Conservation (phyloP, 2,888 invertebrate genomes). For the Amphipyra berbera region DNA sequence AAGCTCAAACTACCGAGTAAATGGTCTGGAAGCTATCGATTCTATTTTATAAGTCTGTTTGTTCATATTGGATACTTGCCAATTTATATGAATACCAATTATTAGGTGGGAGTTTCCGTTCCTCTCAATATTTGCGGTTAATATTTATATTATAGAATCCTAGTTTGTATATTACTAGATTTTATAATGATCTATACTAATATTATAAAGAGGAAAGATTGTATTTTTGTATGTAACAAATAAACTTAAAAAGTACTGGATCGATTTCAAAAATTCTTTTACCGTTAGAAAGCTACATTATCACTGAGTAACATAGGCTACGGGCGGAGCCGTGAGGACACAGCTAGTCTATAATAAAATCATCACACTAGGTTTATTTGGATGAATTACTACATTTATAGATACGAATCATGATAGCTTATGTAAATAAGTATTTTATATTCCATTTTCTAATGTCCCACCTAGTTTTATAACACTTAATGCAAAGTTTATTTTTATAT, state of each 20-base stretch:
- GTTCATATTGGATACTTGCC: conserved; percentile 56
- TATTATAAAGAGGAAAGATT: too few species aligned
- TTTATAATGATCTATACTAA: background rate
- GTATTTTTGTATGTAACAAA: too few species aligned
- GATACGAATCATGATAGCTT: background rate
- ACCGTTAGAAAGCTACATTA: too few species aligned
- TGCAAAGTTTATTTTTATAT: too few species aligned
- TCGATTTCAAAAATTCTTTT: too few species aligned
- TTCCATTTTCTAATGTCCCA: background rate
- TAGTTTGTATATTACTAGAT: conserved; percentile 3
- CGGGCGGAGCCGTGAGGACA: too few species aligned
- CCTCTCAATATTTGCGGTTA: conserved; percentile 16
- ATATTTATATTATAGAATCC: conserved; percentile 8
- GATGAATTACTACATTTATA: background rate
- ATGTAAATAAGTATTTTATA: background rate
- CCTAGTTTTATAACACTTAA: background rate
- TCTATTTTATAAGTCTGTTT: conserved; percentile 32
- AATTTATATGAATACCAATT: conserved; percentile 41
- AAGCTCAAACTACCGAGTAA: conserved; percentile 6
- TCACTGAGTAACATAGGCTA: too few species aligned
- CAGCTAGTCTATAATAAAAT: background rate
- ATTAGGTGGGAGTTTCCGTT: conserved; percentile 22
- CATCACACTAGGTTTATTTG: background rate
- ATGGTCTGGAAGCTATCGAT: conserved; percentile 16
- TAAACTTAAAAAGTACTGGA: too few species aligned